Conservation (phyloP, 2,113 vertebrate genomes). For the Felis catus region F.catus_Fca126_mat1.0 CM031412.1:80376001-80376500, state of each 20-base stretch:
- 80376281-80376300: background rate
- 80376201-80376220: background rate
- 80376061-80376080: background rate
- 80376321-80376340: background rate
- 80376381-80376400: background rate
- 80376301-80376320: background rate
- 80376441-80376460: background rate
- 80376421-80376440: background rate
- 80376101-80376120: background rate
- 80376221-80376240: background rate
- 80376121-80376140: background rate
- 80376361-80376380: background rate
- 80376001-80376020: background rate
- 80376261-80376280: background rate
- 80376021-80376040: background rate
- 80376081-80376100: background rate
- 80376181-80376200: background rate
- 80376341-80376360: background rate
- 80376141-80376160: background rate
- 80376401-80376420: background rate
- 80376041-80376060: background rate
- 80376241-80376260: background rate
- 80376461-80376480: background rate
- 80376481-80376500: background rate
- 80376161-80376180: background rate